These are phyloP conservation scores for Kradibia gibbosae DNA, from an alignment of 1,140 invertebrate species.

Conservation along the genomic window DNA sequence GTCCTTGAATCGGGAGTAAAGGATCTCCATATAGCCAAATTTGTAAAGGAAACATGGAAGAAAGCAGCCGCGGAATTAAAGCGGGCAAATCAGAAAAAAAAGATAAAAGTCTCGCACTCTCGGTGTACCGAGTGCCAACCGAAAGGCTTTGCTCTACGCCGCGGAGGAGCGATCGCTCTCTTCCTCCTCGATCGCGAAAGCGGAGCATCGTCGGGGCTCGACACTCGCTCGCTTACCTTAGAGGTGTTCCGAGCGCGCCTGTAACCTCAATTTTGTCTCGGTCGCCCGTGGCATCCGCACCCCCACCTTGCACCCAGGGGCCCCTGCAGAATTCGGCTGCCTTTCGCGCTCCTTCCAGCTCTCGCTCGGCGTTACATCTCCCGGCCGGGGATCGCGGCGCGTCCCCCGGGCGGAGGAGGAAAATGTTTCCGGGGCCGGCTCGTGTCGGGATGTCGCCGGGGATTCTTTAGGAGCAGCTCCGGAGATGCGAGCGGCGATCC, in stretches of 20 bases:
- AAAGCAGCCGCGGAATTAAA: background rate
- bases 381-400: too few species aligned
- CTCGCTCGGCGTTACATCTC: too few species aligned
- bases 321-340: too few species aligned
- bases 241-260: background rate
- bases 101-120: background rate
- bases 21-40: background rate
- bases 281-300: background rate
- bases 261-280: conserved; percentile 39
- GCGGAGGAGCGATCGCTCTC: background rate
- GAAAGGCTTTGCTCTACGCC: background rate
- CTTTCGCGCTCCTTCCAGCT: too few species aligned
- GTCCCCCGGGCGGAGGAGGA: too few species aligned
- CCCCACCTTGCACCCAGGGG: too few species aligned
- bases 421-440: background rate
- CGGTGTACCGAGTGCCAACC: background rate
- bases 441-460: conserved; percentile 8
- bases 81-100: conserved; percentile 3
- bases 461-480: background rate
- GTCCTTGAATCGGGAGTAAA: conserved; percentile 5
- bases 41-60: background rate
- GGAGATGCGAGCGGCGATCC: too few species aligned
- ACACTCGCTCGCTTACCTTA: conserved; percentile 41
- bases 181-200: conserved; percentile 16
- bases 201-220: conserved; percentile 23